Evolutionary conservation across 2,888 invertebrate species (phyloP).

Genomic region (Cheilosia urbana): DNA sequence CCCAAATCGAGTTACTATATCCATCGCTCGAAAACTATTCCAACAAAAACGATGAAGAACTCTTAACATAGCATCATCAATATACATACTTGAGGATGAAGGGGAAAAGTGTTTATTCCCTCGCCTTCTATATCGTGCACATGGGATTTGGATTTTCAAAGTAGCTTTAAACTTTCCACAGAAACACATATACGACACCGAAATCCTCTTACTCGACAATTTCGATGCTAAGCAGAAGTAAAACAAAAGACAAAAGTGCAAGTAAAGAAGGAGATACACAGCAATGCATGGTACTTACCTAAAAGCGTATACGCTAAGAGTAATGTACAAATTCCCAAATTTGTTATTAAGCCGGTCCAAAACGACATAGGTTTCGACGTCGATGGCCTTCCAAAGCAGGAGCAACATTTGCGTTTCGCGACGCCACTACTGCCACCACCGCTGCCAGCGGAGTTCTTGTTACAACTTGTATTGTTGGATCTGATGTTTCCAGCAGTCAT

Average conservation of each 20-base stretch:
- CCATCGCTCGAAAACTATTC: slow-evolving; percentile 53
- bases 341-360: slow-evolving; percentile 90
- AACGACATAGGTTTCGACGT: slow-evolving; percentile 80
- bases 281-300: slow-evolving; percentile 83
- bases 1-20: slow-evolving; percentile 42
- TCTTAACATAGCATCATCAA: slow-evolving; percentile 49
- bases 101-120: slow-evolving; percentile 39
- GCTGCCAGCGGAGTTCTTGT: slow-evolving; percentile 77
- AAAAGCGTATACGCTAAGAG: slow-evolving; percentile 91
- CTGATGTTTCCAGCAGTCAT: slow-evolving; percentile 61
- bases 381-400: slow-evolving; percentile 75
- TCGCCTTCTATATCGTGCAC: slow-evolving; percentile 8
- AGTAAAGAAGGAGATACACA: neutral
- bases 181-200: slow-evolving; percentile 32
- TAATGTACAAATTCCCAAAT: slow-evolving; percentile 92
- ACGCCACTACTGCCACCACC: slow-evolving; percentile 65
- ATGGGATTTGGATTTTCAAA: slow-evolving; percentile 38
- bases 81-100: slow-evolving; percentile 54
- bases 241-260: slow-evolving; percentile 20
- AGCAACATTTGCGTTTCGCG: slow-evolving; percentile 76
- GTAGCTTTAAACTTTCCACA: slow-evolving; percentile 47
- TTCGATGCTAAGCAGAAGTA: slow-evolving; percentile 14
- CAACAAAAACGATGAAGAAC: slow-evolving; percentile 30
- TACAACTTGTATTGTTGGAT: slow-evolving; percentile 45
- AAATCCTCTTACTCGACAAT: slow-evolving; percentile 40